phyloP scores from a whole-genome alignment of 1,140 invertebrate genomes.

The Zaprionus ghesquierei region DNA sequence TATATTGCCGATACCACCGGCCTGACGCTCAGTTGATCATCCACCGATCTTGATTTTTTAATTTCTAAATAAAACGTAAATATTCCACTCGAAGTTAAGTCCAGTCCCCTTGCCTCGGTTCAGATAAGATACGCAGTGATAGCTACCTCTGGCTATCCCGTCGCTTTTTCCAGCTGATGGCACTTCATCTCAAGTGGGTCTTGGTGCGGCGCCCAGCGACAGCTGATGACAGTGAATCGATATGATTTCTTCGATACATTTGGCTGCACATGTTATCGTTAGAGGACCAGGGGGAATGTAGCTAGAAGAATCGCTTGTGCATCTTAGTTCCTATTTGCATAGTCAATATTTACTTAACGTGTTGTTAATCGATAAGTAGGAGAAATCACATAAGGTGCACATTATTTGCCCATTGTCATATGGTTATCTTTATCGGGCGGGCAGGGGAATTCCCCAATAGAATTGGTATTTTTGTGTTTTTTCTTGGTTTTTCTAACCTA shows the following conservation, averaged over 20 bases:
- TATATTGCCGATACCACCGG: constrained; percentile 58
- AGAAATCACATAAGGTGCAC: background rate
- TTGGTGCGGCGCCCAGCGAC: background rate
- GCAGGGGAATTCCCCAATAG: background rate
- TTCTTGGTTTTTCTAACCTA: background rate
- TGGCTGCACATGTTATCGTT: background rate
- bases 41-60: background rate
- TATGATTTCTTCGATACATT: background rate
- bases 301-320: too few relatives aligned
- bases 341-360: background rate
- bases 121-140: background rate
- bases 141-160: too few relatives aligned
- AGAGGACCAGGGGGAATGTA: too few relatives aligned
- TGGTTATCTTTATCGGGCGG: background rate
- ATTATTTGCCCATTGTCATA: background rate
- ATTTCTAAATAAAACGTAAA: constrained; percentile 34
- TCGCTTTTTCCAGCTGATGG: background rate
- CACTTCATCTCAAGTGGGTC: background rate
- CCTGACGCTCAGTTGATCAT: constrained; percentile 27
- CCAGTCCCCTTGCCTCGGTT: background rate
- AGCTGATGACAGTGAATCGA: background rate
- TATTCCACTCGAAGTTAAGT: constrained; percentile 7
- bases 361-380: background rate
- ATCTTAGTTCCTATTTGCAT: background rate
- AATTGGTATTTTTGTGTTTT: background rate